Evolutionary conservation across 53 echinoderm and acorn worm genomes (phyloP).

Genomic region (Henricia sp.): DNA sequence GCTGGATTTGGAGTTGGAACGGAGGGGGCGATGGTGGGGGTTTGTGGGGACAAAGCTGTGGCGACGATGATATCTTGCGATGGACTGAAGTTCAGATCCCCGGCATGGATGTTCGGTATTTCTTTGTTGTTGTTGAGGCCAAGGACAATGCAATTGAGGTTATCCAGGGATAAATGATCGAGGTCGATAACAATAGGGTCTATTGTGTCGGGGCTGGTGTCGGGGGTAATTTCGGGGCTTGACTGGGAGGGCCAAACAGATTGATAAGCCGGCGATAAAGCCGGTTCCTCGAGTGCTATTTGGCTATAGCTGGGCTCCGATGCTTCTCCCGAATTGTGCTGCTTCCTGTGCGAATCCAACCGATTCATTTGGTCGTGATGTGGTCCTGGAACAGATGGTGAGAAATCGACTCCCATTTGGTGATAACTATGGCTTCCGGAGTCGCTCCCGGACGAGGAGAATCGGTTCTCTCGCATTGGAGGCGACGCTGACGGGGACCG

Average conservation of each 20-base stretch:
- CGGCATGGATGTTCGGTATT: constrained; percentile 36
- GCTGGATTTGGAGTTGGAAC: neutral
- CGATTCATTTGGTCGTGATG: no score
- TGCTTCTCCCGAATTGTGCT: constrained; percentile 3
- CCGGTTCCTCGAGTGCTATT: constrained; percentile 21
- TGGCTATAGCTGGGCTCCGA: constrained; percentile 26
- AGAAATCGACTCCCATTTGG: constrained; percentile 51
- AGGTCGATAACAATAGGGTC: neutral
- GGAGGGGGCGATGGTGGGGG: neutral
- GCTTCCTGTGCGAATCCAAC: neutral
- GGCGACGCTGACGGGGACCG: neutral
- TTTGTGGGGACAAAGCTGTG: constrained; percentile 14
- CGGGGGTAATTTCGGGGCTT: constrained; percentile 8
- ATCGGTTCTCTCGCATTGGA: neutral
- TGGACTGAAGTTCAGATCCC: neutral
- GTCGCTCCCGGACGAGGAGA: constrained; percentile 23
- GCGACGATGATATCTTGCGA: constrained; percentile 32
- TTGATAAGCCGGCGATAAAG: neutral
- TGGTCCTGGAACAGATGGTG: constrained; percentile 9
- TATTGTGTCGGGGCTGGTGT: neutral
- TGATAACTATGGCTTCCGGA: constrained; percentile 21
- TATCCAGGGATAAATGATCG: neutral
- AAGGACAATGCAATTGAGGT: neutral
- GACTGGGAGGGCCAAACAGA: constrained; percentile 30
- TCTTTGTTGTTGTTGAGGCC: constrained; percentile 57